A percentile compares a stretch with the other conserved stretches of the same genome.
Conservation (phyloP, 2,797 vertebrate species). For the Danio albolineatus region DNA sequence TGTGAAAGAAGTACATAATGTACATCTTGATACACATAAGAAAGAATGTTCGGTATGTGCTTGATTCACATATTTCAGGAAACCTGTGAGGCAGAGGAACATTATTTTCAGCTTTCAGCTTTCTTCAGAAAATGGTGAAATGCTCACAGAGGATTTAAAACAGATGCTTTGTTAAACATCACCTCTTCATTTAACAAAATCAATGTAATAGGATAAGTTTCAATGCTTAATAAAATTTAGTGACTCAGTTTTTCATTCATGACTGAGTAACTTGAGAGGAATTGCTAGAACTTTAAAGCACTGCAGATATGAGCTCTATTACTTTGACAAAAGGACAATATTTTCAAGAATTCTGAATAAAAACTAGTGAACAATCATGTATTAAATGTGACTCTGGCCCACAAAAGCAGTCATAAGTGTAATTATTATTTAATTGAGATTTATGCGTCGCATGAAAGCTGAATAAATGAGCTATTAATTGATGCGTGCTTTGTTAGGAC, state of each 20-base stretch:
- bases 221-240: background rate
- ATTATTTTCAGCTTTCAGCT: no score
- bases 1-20: background rate
- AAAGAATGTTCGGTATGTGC: background rate
- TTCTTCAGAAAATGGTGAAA: background rate
- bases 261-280: no score
- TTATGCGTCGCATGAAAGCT: no score
- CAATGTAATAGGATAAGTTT: background rate
- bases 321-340: background rate
- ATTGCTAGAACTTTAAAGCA: no score
- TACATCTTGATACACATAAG: background rate
- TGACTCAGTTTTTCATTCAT: no score
- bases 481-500: no score
- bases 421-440: no score
- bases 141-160: background rate
- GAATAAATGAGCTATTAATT: no score
- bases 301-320: background rate
- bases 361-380: background rate
- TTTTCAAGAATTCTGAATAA: background rate
- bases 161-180: background rate
- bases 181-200: background rate
- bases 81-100: background rate
- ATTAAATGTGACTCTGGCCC: background rate
- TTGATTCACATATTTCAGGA: background rate
- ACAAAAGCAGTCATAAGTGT: no score